Evolutionary conservation across 2,888 invertebrate genomes (phyloP).

Genomic region (Idaea aversata): DNA sequence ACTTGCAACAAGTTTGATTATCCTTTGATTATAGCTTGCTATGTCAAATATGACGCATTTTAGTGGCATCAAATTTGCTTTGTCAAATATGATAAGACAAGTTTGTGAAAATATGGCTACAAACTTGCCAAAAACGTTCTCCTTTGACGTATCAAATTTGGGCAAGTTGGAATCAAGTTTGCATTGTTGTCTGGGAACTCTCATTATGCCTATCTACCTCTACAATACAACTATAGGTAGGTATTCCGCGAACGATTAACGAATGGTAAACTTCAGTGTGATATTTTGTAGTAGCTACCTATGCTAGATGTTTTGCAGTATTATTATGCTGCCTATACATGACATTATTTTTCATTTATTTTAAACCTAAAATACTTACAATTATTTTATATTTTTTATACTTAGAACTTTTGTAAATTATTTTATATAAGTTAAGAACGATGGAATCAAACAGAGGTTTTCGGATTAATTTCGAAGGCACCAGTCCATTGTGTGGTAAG

Average conservation of each 20-base stretch:
- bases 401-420: conserved; percentile 72
- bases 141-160: background rate
- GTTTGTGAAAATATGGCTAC: background rate
- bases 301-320: conserved; percentile 66
- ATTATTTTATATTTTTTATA: conserved; percentile 76
- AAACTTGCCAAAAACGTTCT: background rate
- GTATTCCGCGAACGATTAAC: conserved; percentile 37
- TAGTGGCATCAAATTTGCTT: background rate
- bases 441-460: conserved; percentile 39
- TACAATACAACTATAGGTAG: conserved; percentile 6
- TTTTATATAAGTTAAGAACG: conserved; percentile 66
- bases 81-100: too few species aligned
- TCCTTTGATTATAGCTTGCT: background rate
- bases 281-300: conserved; percentile 67
- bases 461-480: conserved; percentile 45
- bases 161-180: background rate
- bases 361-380: conserved; percentile 51
- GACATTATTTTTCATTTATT: conserved; percentile 46
- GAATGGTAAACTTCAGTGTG: conserved; percentile 64
- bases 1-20: conserved; percentile 10
- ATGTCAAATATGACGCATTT: too few species aligned
- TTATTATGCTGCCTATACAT: conserved; percentile 62
- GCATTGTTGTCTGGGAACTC: background rate
- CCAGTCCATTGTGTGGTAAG: conserved; percentile 49
- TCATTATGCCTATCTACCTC: conserved; percentile 4